Conservation (phyloP, 35 echinoderm and acorn worm genomes). For the Heliocidaris tuberculata region DNA sequence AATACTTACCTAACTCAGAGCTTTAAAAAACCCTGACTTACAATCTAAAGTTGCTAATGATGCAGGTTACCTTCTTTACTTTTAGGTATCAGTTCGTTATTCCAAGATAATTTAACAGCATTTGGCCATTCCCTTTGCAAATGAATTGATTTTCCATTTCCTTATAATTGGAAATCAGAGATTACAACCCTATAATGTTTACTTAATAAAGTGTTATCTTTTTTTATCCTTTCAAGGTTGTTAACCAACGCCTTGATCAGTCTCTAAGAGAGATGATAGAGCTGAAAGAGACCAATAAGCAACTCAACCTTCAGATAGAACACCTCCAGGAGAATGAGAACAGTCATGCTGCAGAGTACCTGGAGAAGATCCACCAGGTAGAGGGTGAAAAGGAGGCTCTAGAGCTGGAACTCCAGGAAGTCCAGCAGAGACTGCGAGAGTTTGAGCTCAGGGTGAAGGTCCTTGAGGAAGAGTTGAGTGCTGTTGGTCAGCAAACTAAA, state of each 20-base stretch:
- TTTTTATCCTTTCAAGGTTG: background rate
- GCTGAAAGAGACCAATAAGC: slow-evolving; percentile 23
- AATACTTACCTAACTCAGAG: too few species aligned
- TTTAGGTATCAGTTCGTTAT: too few species aligned
- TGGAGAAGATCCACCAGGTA: background rate
- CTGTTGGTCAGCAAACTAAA: background rate
- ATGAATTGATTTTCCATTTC: too few species aligned
- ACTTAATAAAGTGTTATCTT: background rate
- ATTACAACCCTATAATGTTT: too few species aligned
- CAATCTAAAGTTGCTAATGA: too few species aligned
- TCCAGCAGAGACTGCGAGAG: slow-evolving; percentile 8
- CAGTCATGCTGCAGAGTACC: background rate
- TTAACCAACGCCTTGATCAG: slow-evolving; percentile 25
- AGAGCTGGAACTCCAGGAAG: slow-evolving; percentile 4
- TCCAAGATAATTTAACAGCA: too few species aligned
- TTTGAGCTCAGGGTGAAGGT: slow-evolving; percentile 21
- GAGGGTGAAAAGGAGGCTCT: background rate
- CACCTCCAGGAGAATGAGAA: slow-evolving; percentile 13
- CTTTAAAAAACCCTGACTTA: too few species aligned
- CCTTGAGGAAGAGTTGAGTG: background rate
- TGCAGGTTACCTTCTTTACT: too few species aligned
- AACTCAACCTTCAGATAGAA: slow-evolving; percentile 12
- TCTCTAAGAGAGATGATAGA: slow-evolving; percentile 9
- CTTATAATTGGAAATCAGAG: too few species aligned
- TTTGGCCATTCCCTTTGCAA: too few species aligned